Base-by-base conservation (phyloP, 2,888 invertebrate species). In the Tribolium freemani region DNA sequence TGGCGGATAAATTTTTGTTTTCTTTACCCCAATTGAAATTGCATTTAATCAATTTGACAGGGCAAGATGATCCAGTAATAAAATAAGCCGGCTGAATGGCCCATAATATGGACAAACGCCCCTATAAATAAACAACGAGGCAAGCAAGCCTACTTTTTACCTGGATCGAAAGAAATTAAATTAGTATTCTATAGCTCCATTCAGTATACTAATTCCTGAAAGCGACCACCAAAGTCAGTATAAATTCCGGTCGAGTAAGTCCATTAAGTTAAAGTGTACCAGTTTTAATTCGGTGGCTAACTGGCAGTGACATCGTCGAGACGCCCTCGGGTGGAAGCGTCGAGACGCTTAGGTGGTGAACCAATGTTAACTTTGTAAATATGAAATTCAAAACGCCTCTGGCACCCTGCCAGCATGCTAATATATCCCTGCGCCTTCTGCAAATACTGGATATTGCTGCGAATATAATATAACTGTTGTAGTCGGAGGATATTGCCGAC, bases 301-400 rank as follows among this genome's bases (percentile, higher is more conserved):
- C 74, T 60, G 75, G 71, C 78, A 76, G 78, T 76, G 80, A 80
- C 81, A 78, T 64, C 74, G 79, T 78, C 77, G 75, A 74, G 80
- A 78, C 76, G 69, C 72, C 63, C 69, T 53, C 72, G 74, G 76
- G 70, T 54, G 58, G 66, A 61, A 21, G 75, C 79, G 79, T 76
- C 77, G 79, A 72, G 81, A 76, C 78, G 76, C 5, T 69, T 69
- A 81, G 82, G 82, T 82, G 82, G 78, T 77, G 75, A 81, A 79
- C 80, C 81, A 82, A 82, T 84, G 83, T 84, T 84, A 81, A 82
- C 82, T 83, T 79, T 74, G 84, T 81, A 84, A 85, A 85, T 85
- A 84, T 85, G 84, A 83, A 84, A 84, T 84, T 82, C 82, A 83
- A 84, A 84, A 83, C 84, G 84, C 83, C 80, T 71, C 76, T 80